Percentiles rank a stretch among this genome's conserved stretches.
phyloP scores from a whole-genome alignment of 2,797 vertebrate genomes.

The Acanthopagrus latus region DNA sequence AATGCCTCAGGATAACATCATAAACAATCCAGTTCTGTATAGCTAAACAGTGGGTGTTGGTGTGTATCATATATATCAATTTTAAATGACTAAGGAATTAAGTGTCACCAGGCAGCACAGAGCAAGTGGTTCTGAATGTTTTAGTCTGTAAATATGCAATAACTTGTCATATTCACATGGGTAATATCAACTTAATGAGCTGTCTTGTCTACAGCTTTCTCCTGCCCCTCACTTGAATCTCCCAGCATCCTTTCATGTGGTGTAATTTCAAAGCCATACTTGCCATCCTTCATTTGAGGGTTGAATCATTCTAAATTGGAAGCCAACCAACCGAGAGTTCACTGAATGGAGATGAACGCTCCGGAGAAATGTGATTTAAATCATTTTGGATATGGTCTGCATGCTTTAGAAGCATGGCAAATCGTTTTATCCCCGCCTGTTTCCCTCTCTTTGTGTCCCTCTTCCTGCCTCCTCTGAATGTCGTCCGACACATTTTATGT shows the following conservation, averaged over 20 bases:
- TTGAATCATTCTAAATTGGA: conserved; percentile 66
- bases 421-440: conserved; percentile 5
- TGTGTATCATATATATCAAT: not conserved
- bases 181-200: conserved; percentile 33
- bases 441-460: not conserved
- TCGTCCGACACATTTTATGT: conserved; percentile 16
- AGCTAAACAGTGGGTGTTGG: not conserved
- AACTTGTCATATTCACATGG: conserved; percentile 9
- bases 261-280: conserved; percentile 39
- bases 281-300: conserved; percentile 52
- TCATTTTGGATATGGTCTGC: conserved; percentile 51
- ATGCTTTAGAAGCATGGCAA: conserved; percentile 31
- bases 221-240: conserved; percentile 16
- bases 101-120: not conserved
- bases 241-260: conserved; percentile 23
- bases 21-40: not conserved
- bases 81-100: not conserved
- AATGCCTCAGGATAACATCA: not conserved
- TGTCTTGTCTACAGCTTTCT: conserved; percentile 10
- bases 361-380: conserved; percentile 60
- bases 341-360: conserved; percentile 50
- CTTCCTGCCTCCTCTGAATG: conserved; percentile 15
- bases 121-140: not conserved
- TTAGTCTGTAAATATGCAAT: conserved; percentile 25
- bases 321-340: conserved; percentile 48